Evolutionary conservation across 2,113 vertebrate species (phyloP).

Genomic region (Macquaria australasica): DNA sequence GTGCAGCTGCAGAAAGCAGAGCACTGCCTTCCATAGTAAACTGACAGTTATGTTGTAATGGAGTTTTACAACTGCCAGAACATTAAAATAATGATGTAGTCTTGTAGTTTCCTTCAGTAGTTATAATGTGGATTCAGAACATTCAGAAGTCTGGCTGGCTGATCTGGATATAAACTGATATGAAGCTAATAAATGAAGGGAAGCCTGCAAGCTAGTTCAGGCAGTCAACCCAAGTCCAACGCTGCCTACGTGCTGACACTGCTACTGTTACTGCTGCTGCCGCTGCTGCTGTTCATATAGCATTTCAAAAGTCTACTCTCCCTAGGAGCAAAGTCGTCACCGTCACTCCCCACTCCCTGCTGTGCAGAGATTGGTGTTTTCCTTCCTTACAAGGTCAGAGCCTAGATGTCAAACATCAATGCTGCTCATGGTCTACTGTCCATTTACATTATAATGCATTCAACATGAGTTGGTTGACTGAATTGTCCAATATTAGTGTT

Average conservation of each 20-base stretch:
- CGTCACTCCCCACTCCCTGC: too few species aligned
- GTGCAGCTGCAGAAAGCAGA: not conserved
- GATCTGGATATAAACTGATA: not conserved
- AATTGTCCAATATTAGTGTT: not conserved
- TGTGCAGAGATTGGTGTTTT: too few species aligned
- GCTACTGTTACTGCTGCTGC: too few species aligned
- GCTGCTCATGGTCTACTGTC: not conserved
- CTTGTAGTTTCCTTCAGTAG: not conserved
- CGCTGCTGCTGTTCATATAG: too few species aligned
- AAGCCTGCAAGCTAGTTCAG: not conserved
- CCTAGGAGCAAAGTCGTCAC: too few species aligned
- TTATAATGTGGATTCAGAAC: not conserved
- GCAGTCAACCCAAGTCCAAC: not conserved
- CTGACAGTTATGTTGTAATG: not conserved
- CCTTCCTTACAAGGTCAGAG: not conserved
- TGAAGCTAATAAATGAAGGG: not conserved
- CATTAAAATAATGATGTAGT: not conserved
- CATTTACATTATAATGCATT: not conserved
- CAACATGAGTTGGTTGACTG: not conserved
- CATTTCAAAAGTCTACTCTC: too few species aligned
- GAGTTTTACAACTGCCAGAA: not conserved
- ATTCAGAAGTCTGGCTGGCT: not conserved
- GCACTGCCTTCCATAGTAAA: not conserved
- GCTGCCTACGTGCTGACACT: too few species aligned
- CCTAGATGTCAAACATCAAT: not conserved